These are phyloP conservation scores for Lasioglossum morio DNA, from an alignment of 2,888 invertebrate species.

Conservation along the genomic window DNA sequence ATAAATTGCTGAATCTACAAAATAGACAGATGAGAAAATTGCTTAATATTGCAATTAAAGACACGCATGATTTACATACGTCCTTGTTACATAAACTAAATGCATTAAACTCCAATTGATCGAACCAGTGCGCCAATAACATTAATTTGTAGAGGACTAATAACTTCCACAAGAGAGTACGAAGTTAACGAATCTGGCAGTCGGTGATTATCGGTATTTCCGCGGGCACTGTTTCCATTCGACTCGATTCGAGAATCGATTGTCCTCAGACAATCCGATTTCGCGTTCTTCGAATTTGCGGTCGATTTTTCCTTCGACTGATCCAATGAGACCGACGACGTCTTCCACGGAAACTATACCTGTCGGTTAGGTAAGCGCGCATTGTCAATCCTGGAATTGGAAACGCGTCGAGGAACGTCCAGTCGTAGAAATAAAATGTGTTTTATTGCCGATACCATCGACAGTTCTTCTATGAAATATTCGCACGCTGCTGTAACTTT, in stretches of 20 bases:
- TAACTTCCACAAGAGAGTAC: neutral
- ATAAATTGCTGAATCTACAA: no score
- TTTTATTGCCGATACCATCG: neutral
- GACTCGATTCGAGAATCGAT: no score
- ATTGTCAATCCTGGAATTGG: neutral
- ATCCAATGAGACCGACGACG: neutral
- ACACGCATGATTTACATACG: no score
- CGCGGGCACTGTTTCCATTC: slow-evolving; percentile 4
- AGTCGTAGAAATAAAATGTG: neutral
- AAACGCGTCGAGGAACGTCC: neutral
- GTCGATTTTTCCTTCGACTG: neutral
- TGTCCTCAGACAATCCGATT: neutral
- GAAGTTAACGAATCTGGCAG: slow-evolving; percentile 30
- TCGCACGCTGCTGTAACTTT: neutral
- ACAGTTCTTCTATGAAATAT: neutral
- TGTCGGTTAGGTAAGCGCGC: neutral
- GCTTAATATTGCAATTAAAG: no score
- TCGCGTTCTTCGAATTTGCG: neutral
- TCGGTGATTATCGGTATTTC: slow-evolving; percentile 34
- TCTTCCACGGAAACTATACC: neutral
- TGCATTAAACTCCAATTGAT: no score
- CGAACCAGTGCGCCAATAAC: no score
- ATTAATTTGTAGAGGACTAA: no score
- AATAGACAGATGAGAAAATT: no score
- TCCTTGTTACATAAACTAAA: no score